Base-by-base conservation (phyloP, 2,797 vertebrate genomes). In the Mus minutoides region DNA sequence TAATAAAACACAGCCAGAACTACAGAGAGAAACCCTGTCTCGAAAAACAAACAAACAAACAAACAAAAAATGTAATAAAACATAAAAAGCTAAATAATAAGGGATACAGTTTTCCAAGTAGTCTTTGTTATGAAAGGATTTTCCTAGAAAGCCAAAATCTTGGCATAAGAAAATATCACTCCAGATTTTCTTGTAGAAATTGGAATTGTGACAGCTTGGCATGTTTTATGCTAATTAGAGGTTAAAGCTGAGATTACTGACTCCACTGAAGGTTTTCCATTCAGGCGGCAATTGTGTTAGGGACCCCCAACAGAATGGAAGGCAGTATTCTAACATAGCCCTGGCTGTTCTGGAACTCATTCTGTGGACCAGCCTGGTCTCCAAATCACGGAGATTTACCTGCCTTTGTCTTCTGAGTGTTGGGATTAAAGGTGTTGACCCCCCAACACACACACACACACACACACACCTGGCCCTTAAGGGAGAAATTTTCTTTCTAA, bases 131-230 rank as follows among this genome's bases (percentile, higher is more conserved):
- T 17, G 43, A 11, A 64, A 91, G 91, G 34, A 88, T 96, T 92
- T 95, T 94, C 83, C 83, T 77, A 96, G 90, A 93, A 95, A 94
- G 29, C 75, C 73, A 85, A 96, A 85, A 76, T 54, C 19, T 31
- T 91, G 26, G 71, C 67, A 56, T 78, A 91, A 94, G 58, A 83
- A 92, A 94, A 91, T 82, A 12, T 82, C 46, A 80, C 46, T 91
- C 73, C 87, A 85, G 64, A 92, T 49, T 86, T 86, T 29, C 88
- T 88, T 82, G 79, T 49, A n/a, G 34, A 73, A 77, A 29, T 26
- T 71, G 56, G 71, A 88, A 93, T 46, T 89, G 52, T 75, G 79
- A 94, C 71, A 87, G 46, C 10, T 79, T 91, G 90, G 67, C 49
- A 85, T 43, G 64, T 90, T 95, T 88, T 56, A 40, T 94, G 46